These are phyloP conservation scores for Cataglyphis cursor DNA, from an alignment of 2,888 invertebrate genomes.

Conservation along the genomic window DNA sequence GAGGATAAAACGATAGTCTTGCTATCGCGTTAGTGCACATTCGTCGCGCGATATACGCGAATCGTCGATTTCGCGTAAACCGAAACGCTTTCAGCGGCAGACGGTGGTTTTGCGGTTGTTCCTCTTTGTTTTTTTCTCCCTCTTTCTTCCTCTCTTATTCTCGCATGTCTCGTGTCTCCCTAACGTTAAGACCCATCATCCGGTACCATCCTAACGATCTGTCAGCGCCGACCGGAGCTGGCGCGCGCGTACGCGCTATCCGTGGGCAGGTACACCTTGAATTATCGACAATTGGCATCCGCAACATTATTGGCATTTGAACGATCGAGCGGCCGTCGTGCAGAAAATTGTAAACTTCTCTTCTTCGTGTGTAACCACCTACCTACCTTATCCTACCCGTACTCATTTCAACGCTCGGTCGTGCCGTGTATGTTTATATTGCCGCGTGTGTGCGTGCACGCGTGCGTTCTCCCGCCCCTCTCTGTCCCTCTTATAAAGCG, in stretches of 20 bases:
- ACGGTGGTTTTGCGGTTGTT: constrained; percentile 5
- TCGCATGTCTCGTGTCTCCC: constrained; percentile 29
- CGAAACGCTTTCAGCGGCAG: constrained; percentile 12
- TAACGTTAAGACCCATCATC: constrained; percentile 42
- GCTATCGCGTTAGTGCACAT: not conserved
- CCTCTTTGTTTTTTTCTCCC: not conserved
- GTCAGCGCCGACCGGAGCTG: constrained; percentile 68
- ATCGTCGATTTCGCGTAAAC: constrained; percentile 21
- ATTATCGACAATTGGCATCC: constrained; percentile 83
- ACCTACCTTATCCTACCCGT: constrained; percentile 62
- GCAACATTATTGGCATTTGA: constrained; percentile 79
- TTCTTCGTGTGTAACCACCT: constrained; percentile 63
- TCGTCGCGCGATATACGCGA: not conserved
- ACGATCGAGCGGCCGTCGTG: constrained; percentile 69
- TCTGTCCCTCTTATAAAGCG: not conserved
- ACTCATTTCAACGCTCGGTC: constrained; percentile 61
- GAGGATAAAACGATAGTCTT: not conserved
- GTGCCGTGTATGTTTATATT: constrained; percentile 51
- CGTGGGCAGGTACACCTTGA: constrained; percentile 79
- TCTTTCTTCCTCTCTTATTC: not conserved
- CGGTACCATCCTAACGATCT: constrained; percentile 72
- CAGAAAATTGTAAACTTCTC: constrained; percentile 77
- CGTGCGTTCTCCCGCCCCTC: constrained; percentile 25
- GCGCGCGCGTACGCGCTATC: constrained; percentile 72
- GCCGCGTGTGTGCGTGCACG: constrained; percentile 53